Evolutionary conservation across 2,888 invertebrate species (phyloP), one percentile per base, ranked within the genome.

Genomic region (Hydrotaea cyrtoneurina): DNA sequence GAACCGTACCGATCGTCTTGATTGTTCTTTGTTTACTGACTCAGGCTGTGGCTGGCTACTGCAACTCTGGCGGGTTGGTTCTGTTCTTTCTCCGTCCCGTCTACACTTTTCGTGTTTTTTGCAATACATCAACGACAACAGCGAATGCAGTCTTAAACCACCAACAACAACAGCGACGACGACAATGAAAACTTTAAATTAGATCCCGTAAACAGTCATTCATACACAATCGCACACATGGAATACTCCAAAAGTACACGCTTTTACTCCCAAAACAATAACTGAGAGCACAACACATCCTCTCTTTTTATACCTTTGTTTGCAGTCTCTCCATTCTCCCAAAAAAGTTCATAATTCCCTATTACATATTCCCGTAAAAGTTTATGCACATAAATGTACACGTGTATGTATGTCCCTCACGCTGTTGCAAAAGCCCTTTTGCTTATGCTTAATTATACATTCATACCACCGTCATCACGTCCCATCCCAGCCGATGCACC

Each of bases 1-100:
- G 71, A 53, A 62, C 74, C 79, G 23, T 86, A 87, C 88, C 87
- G 91, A 91, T 90, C 91, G 80, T 87, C 82, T 87, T 86, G 86
- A 85, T 85, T 87, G 91, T 90, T 91, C 90, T 91, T 91, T 91
- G 89, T 91, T 91, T 90, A 90, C 89, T 90, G 91, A 76, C 74
- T 31, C 31, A 4, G 31, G 31, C 31, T 31, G n/a, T n/a, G 31
- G 31, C 31, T 79, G 69, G 55, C 77, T 55, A 50, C 71, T 17
- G 23, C 46, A 46, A 19, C 62, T 64, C 26, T 50, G 62, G 13
- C 21, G 57, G 59, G 55, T 13, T 80, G 80, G 78, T 88, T 87
- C 84, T 81, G 84, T 88, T 85, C 80, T 72, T 82, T 76, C 82
- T 83, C 86, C 82, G 86, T 83, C 87, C 86, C 74, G 23, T 69